Evolutionary conservation across 1,140 invertebrate species (phyloP), one percentile per base, ranked within the genome.

Genomic region (Galleria mellonella): DNA sequence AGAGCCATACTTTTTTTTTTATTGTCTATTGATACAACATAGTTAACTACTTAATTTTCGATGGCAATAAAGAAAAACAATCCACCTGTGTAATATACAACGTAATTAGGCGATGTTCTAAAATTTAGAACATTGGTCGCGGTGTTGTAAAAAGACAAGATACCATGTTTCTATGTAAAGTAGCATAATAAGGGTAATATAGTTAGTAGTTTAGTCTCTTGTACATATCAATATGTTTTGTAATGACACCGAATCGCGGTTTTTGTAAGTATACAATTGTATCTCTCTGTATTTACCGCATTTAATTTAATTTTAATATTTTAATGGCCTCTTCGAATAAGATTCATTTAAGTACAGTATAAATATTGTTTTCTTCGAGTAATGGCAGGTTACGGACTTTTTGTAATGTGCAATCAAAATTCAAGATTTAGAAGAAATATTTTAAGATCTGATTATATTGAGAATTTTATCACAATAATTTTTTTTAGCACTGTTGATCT

Each of bases 151-250:
- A 83, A 79, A 75, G 72, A 72, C 61, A 68, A 48, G 47, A 43
- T 51, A 53, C 39, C 39, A 44, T 41, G 37, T 56, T 51, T 62
- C 54, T 38, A 47, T 76, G 68, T 78, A 76, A 33, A 60, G 59
- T 74, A 68, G 61, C 27, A 11, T 77, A 67, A 48, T 72, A 77
- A 67, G 55, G 37, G 41, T 66, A 70, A 52, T 51, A 36, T 62
- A 55, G 42, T 38, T 60, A 62, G 40, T 53, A 60, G 57, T 52
- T 46, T 46, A 49, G 43, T 31, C 47, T 68, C 62, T 62, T 83
- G 75, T 79, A 83, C 78, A 83, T 83, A 83, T 79, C 78, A 83
- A 62, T 49, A 62, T 35, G 55, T 64, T 79, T 77, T 75, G 42
- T 65, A 70, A 69, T 38, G 49, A 51, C 55, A 48, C 32, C 42